Evolutionary conservation across 2,113 vertebrate species (phyloP).

Genomic region (Telmatochromis sp.): DNA sequence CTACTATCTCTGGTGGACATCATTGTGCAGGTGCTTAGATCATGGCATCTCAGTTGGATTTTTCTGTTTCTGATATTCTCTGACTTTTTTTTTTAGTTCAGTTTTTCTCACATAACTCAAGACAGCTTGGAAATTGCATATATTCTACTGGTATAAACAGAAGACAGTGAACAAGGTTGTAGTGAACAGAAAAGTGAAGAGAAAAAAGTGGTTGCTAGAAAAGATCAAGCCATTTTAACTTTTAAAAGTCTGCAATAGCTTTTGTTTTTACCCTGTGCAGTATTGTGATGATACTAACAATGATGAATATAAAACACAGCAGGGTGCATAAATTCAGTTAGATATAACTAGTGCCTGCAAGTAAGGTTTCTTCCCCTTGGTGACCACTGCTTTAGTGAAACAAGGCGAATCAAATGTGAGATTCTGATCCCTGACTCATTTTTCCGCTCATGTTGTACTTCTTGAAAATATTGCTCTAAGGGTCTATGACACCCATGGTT

Average conservation of each 20-base stretch:
- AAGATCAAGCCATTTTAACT: neutral
- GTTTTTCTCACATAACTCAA: slow-evolving; percentile 1
- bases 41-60: neutral
- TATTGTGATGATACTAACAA: neutral
- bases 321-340: slow-evolving; percentile 27
- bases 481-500: slow-evolving; percentile 41
- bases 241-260: neutral
- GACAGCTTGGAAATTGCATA: neutral
- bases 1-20: slow-evolving; percentile 21
- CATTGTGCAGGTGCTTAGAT: slow-evolving; percentile 34
- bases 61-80: neutral
- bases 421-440: slow-evolving; percentile 63
- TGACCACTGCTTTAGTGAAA: slow-evolving; percentile 63
- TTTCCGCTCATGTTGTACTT: slow-evolving; percentile 46
- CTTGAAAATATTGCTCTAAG: slow-evolving; percentile 51
- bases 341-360: slow-evolving; percentile 16
- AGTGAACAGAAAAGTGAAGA: neutral
- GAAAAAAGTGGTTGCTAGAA: neutral
- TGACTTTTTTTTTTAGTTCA: neutral
- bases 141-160: neutral
- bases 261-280: neutral
- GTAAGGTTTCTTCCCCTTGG: slow-evolving; percentile 42
- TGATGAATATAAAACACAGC: slow-evolving; percentile 10
- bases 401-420: slow-evolving; percentile 64
- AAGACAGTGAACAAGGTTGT: neutral